These are phyloP conservation scores for Adoxophyes honmai DNA, from an alignment of 1,140 invertebrate genomes.

Conservation along the genomic window DNA sequence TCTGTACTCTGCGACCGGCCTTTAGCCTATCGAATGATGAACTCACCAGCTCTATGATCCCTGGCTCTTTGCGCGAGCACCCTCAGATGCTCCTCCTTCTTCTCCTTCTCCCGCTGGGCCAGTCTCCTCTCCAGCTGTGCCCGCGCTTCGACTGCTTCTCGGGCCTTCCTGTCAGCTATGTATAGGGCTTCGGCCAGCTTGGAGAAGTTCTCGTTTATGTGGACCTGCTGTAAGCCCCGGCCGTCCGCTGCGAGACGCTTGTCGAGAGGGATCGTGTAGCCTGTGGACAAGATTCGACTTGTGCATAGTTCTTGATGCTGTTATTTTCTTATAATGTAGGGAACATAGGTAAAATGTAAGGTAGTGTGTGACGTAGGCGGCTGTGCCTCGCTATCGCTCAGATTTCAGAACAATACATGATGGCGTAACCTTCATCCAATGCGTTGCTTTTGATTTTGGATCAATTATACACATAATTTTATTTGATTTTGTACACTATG, in stretches of 20 bases:
- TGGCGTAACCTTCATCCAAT: too few species aligned
- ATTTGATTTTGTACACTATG: too few species aligned
- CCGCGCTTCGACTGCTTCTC: constrained; percentile 97
- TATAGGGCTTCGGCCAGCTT: constrained; percentile 98
- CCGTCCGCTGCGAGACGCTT: constrained; percentile 99
- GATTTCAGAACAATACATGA: too few species aligned
- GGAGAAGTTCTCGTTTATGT: constrained; percentile 99
- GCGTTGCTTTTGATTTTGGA: too few species aligned
- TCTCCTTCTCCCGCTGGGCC: constrained; percentile 98
- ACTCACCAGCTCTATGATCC: too few species aligned
- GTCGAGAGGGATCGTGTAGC: constrained; percentile 98
- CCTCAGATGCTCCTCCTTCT: constrained; percentile 96
- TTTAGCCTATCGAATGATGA: too few species aligned
- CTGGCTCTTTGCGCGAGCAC: constrained; percentile 82
- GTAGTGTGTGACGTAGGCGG: too few species aligned
- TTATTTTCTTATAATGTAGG: too few species aligned
- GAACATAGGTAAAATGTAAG: too few species aligned
- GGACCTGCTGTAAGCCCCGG: constrained; percentile 96
- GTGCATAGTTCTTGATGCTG: not conserved
- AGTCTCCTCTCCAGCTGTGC: constrained; percentile 97
- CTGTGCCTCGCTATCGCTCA: too few species aligned
- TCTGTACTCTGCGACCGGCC: too few species aligned
- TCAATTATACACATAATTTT: too few species aligned
- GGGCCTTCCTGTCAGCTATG: constrained; percentile 97
- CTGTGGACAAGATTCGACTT: constrained; percentile 69